These are phyloP conservation scores for Podocnemis expansa DNA, from an alignment of 2,113 vertebrate species.

Conservation along the genomic window DNA sequence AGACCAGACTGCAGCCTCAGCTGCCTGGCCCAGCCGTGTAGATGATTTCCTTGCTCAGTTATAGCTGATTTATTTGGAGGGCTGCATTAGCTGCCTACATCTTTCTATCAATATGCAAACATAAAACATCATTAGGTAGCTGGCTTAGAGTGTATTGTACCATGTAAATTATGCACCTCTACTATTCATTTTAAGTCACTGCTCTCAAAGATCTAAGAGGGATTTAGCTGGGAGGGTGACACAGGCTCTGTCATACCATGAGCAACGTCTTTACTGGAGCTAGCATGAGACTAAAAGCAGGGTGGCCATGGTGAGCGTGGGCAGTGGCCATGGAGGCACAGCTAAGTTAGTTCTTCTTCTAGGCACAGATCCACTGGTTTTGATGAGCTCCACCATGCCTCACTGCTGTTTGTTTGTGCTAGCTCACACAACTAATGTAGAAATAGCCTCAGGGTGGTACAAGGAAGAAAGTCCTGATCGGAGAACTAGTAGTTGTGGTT, in stretches of 20 bases:
- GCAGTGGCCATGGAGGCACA: too few species aligned
- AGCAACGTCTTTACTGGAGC: too few species aligned
- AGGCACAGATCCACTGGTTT: too few species aligned
- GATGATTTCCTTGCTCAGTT: not conserved
- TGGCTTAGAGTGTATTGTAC: not conserved
- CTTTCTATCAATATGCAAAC: not conserved
- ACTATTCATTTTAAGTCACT: conserved; percentile 25
- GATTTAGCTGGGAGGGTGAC: conserved; percentile 23
- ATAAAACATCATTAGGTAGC: not conserved
- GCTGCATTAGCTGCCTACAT: not conserved
- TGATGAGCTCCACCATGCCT: too few species aligned
- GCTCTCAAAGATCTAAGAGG: conserved; percentile 17
- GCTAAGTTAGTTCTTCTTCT: too few species aligned
- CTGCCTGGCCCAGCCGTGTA: too few species aligned
- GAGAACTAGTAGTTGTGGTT: rapidly evolving
- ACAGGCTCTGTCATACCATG: not conserved
- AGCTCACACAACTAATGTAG: not conserved
- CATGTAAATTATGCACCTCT: not conserved
- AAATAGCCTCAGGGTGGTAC: not conserved
- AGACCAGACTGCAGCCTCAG: too few species aligned
- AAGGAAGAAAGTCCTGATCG: not conserved
- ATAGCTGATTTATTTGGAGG: not conserved
- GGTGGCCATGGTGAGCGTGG: too few species aligned
- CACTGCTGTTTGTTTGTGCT: too few species aligned
- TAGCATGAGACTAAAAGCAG: too few species aligned